These are phyloP conservation scores for Galagoides demidoff DNA, from an alignment of 2,797 vertebrate genomes.

Conservation along the genomic window DNA sequence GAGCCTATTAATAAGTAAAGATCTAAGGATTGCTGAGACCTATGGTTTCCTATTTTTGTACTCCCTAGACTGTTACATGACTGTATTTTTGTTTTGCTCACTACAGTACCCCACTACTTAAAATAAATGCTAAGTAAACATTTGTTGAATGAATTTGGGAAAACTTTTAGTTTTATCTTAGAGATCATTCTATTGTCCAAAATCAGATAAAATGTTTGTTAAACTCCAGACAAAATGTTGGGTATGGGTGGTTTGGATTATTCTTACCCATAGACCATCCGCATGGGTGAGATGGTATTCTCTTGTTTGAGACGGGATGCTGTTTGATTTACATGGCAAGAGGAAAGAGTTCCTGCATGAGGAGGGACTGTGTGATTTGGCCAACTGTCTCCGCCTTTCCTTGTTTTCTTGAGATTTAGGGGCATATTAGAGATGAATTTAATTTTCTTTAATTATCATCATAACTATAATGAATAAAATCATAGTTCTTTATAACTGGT, in stretches of 20 bases:
- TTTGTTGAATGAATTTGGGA: constrained; percentile 7
- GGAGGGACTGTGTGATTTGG: not conserved
- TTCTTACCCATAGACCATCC: not conserved
- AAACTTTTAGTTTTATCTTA: constrained; percentile 19
- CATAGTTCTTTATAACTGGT: not conserved
- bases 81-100: constrained; percentile 16
- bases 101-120: not conserved
- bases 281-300: not conserved
- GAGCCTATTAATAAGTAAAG: not conserved
- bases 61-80: not conserved
- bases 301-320: not conserved
- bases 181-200: constrained; percentile 4
- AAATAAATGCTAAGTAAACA: constrained; percentile 14
- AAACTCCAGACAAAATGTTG: not conserved
- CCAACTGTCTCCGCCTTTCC: not conserved
- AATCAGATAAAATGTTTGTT: constrained; percentile 1
- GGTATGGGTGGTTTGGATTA: not conserved
- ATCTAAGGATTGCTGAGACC: not conserved
- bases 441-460: constrained; percentile 24
- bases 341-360: not conserved
- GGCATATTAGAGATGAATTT: not conserved
- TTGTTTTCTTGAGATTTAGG: not conserved
- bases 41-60: not conserved
- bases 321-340: not conserved
- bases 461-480: not conserved